Percentiles rank a stretch among this genome's conserved stretches.
phyloP scores from a whole-genome alignment of 1,140 invertebrate genomes.

The Hylaeus anthracinus region DNA sequence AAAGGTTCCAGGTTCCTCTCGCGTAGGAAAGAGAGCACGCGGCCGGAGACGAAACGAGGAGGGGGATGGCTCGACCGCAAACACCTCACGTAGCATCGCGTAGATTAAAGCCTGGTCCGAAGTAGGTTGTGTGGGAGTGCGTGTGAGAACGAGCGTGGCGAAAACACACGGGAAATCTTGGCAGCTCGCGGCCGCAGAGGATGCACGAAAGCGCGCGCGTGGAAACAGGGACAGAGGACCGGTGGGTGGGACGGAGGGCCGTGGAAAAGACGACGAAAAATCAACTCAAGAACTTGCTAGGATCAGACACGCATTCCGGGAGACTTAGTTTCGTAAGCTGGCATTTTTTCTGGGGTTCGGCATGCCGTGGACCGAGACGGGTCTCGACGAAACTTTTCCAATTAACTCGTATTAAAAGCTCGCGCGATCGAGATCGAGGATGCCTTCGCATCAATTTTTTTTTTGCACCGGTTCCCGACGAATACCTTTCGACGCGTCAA shows the following conservation, averaged over 20 bases:
- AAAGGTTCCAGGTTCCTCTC: neutral
- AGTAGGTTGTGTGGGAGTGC: slow-evolving; percentile 4
- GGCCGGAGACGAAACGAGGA: neutral
- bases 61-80: slow-evolving; percentile 59
- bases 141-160: slow-evolving; percentile 26
- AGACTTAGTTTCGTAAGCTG: slow-evolving; percentile 43
- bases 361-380: neutral
- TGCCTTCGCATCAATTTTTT: neutral
- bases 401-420: slow-evolving; percentile 56
- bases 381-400: slow-evolving; percentile 47
- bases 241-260: neutral
- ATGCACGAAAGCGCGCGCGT: slow-evolving; percentile 13
- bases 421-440: slow-evolving; percentile 33
- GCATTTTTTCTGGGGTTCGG: slow-evolving; percentile 18
- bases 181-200: slow-evolving; percentile 46
- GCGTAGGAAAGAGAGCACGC: neutral
- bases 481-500: neutral
- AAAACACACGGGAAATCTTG: slow-evolving; percentile 74
- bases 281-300: slow-evolving; percentile 50
- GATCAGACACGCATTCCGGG: slow-evolving; percentile 64
- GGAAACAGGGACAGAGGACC: neutral
- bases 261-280: slow-evolving; percentile 39
- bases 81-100: slow-evolving; percentile 72
- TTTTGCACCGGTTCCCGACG: neutral
- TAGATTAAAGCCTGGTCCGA: slow-evolving; percentile 69